A percentile compares a stretch with the other conserved stretches of the same genome.
phyloP scores from a whole-genome alignment of 1,140 invertebrate genomes.

The Popillia japonica region DNA sequence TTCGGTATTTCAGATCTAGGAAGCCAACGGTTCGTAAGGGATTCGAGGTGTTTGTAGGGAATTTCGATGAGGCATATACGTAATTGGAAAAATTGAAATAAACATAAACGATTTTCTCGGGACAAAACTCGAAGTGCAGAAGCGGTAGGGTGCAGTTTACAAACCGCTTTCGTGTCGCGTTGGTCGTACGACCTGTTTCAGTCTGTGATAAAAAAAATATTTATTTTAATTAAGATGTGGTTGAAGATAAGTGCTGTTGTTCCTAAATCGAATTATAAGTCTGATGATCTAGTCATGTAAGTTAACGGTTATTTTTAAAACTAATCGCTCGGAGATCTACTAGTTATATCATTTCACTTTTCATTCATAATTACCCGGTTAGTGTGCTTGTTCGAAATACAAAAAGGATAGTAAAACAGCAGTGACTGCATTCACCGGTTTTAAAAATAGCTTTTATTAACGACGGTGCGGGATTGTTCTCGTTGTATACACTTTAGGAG shows the following conservation, averaged over 20 bases:
- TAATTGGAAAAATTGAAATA: not conserved
- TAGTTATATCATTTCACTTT: constrained; percentile 27
- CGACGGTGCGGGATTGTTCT: constrained; percentile 1
- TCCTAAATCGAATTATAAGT: not conserved
- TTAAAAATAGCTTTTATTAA: not conserved
- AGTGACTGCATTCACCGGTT: constrained; percentile 18
- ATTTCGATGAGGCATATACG: constrained; percentile 17
- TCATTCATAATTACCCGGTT: constrained; percentile 21
- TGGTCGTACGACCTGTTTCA: not conserved
- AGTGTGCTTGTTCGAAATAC: not conserved
- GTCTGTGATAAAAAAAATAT: not conserved
- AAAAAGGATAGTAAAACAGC: not conserved
- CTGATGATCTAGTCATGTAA: constrained; percentile 10
- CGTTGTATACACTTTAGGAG: constrained; percentile 16
- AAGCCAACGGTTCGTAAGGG: not conserved
- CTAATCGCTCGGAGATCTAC: not conserved
- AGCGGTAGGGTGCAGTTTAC: not conserved
- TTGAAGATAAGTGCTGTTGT: not conserved
- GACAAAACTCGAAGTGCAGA: not conserved
- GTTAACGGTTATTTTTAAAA: not conserved
- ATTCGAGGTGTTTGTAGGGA: not conserved
- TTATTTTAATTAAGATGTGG: not conserved
- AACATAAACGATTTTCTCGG: not conserved
- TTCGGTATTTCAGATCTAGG: not conserved
- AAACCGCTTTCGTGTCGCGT: not conserved